These are phyloP conservation scores for Bambusicola thoracicus DNA, from an alignment of 2,113 vertebrate genomes.

Conservation along the genomic window DNA sequence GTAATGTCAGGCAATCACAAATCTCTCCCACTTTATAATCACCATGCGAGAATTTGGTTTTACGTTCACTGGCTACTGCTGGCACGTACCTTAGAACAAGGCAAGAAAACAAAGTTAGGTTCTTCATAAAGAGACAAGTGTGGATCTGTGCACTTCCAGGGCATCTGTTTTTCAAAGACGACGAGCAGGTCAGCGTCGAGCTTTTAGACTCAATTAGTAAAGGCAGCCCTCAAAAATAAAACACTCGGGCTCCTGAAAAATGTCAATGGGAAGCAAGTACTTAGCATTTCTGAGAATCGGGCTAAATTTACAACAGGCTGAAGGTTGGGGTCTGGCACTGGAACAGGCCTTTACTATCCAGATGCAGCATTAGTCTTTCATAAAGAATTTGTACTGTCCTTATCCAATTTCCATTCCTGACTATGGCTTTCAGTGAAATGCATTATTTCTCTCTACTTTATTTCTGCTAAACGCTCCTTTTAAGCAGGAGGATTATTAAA, in stretches of 20 bases:
- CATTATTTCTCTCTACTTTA: background rate
- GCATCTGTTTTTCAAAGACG: background rate
- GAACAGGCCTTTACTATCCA: conserved; percentile 34
- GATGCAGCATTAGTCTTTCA: conserved; percentile 51
- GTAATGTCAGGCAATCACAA: accelerated
- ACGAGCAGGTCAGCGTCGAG: background rate
- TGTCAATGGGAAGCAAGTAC: conserved; percentile 4
- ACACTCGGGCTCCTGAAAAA: background rate
- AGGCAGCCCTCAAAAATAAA: background rate
- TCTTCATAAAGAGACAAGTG: background rate
- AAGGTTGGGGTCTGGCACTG: conserved; percentile 47
- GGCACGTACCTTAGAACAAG: background rate
- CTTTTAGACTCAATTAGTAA: background rate
- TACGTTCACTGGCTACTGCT: background rate
- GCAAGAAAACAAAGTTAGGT: background rate
- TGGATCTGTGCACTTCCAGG: background rate
- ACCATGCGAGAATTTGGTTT: background rate
- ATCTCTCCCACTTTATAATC: background rate
- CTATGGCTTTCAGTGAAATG: background rate
- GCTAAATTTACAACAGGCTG: conserved; percentile 39
- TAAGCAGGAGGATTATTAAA: conserved; percentile 39
- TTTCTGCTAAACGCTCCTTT: conserved; percentile 6
- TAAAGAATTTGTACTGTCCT: conserved; percentile 58
- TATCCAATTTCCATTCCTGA: conserved; percentile 63
- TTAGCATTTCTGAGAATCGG: conserved; percentile 28